These are phyloP conservation scores for Monochamus alternatus DNA, from an alignment of 2,888 invertebrate genomes.

Conservation along the genomic window DNA sequence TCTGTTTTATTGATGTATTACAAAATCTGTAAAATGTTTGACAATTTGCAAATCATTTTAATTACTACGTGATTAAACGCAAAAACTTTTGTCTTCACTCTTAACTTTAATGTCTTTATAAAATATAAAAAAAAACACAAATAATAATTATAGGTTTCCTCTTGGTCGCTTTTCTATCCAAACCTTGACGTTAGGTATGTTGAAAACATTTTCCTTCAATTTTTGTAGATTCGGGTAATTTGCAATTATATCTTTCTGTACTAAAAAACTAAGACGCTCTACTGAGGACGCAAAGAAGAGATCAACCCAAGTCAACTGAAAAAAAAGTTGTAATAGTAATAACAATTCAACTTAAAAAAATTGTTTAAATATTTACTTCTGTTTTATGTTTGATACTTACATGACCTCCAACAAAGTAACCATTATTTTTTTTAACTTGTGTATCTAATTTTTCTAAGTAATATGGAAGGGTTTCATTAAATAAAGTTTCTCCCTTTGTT, in stretches of 20 bases:
- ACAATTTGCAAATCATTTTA: no score
- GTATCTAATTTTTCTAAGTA: constrained; percentile 75
- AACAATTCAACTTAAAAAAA: no score
- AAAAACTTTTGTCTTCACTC: no score
- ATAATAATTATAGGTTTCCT: background rate
- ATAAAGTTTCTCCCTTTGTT: constrained; percentile 70
- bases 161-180: constrained; percentile 54
- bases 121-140: background rate
- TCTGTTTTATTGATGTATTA: no score
- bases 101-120: no score
- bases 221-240: constrained; percentile 50
- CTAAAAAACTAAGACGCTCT: constrained; percentile 72
- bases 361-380: no score
- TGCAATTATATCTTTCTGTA: constrained; percentile 51
- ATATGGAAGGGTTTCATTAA: constrained; percentile 74
- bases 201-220: constrained; percentile 48
- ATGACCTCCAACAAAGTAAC: constrained; percentile 73
- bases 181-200: constrained; percentile 51
- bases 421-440: constrained; percentile 75
- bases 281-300: constrained; percentile 75
- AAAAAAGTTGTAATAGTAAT: no score
- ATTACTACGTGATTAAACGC: no score
- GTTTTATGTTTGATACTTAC: constrained; percentile 55
- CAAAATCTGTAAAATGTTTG: no score
- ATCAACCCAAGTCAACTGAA: constrained; percentile 77